A percentile compares a stretch with the other conserved stretches of the same genome.
phyloP scores from a whole-genome alignment of 2,113 vertebrate genomes.

The Peucedramus taeniatus region DNA sequence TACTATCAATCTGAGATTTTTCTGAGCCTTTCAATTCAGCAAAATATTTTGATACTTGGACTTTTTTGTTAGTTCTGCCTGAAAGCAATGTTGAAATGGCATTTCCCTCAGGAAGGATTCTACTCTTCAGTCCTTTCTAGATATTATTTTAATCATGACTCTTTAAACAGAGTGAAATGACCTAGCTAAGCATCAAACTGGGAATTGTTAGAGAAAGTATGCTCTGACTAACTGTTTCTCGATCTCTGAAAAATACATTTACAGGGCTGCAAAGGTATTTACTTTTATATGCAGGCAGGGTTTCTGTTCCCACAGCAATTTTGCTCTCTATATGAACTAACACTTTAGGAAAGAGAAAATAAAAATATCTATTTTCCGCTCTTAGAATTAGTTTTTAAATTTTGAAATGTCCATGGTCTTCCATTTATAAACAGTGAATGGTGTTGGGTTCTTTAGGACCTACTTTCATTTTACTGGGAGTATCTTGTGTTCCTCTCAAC shows the following conservation, averaged over 20 bases:
- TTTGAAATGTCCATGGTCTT: background rate
- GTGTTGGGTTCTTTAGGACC: background rate
- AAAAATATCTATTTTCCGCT: background rate
- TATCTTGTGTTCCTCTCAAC: background rate
- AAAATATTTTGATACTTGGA: background rate
- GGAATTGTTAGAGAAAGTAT: background rate
- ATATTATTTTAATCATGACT: conserved; percentile 21
- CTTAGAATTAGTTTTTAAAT: background rate
- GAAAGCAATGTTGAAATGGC: background rate
- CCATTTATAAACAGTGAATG: background rate
- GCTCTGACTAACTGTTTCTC: background rate
- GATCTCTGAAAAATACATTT: background rate
- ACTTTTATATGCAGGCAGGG: background rate
- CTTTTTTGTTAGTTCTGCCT: background rate
- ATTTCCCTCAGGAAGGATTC: background rate
- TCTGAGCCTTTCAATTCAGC: background rate
- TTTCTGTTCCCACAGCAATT: conserved; percentile 11
- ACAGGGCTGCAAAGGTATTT: background rate
- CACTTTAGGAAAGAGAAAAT: background rate
- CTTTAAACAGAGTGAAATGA: background rate
- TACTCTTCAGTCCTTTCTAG: background rate
- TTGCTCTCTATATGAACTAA: background rate
- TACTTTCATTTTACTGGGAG: background rate
- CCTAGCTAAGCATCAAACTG: background rate
- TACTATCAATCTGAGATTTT: background rate